These are phyloP conservation scores for Scomber japonicus DNA, from an alignment of 2,113 vertebrate genomes.

Conservation along the genomic window DNA sequence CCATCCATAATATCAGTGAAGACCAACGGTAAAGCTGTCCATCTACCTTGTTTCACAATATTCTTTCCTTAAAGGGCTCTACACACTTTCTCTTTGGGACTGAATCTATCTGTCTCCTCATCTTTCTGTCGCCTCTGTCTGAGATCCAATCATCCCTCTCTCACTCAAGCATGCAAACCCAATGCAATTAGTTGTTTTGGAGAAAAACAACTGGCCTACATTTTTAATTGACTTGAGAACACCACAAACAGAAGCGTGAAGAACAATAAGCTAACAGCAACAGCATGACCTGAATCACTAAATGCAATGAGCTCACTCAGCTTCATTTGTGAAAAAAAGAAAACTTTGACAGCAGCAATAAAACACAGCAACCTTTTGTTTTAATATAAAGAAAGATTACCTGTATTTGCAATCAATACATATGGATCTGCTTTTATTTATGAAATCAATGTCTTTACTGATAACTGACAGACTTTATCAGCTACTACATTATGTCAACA, in stretches of 20 bases:
- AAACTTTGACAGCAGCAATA: neutral
- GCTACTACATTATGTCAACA: too few species aligned
- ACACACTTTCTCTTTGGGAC: slow-evolving; percentile 1
- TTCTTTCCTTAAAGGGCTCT: neutral
- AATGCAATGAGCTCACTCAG: slow-evolving; percentile 1
- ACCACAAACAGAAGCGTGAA: neutral
- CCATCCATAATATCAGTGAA: too few species aligned
- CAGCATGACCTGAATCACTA: slow-evolving; percentile 50
- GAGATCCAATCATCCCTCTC: slow-evolving; percentile 29
- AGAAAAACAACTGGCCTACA: slow-evolving; percentile 55
- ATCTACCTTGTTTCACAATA: neutral
- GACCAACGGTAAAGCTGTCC: too few species aligned
- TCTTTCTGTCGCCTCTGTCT: neutral
- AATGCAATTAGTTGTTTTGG: slow-evolving; percentile 53
- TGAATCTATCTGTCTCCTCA: neutral
- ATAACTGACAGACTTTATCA: neutral
- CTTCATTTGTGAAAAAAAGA: slow-evolving; percentile 11
- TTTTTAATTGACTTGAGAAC: slow-evolving; percentile 61
- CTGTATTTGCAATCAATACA: too few species aligned
- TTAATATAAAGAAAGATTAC: slow-evolving; percentile 8
- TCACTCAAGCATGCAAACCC: slow-evolving; percentile 29
- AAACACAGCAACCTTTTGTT: neutral
- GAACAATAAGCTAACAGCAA: slow-evolving; percentile 29
- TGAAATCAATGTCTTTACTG: neutral
- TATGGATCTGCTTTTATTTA: neutral